A percentile compares a stretch with the other conserved stretches of the same genome.
Evolutionary conservation across 1,140 invertebrate species (phyloP).

Genomic region (Ganaspis sp.): DNA sequence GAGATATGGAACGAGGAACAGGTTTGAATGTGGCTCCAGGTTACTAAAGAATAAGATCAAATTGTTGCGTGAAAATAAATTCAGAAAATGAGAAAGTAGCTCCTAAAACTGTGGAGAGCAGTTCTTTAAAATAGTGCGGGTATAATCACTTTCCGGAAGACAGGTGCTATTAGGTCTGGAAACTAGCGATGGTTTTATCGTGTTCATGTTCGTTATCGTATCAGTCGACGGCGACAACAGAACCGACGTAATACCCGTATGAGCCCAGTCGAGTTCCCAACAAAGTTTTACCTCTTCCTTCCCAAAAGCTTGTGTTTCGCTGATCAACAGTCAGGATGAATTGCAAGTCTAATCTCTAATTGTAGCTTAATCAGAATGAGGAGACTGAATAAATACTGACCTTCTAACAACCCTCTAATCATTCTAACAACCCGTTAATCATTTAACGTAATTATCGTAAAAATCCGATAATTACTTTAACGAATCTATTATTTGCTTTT

Average conservation of each 20-base stretch:
- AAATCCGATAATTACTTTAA: no score
- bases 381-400: no score
- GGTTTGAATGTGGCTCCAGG: no score
- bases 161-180: slow-evolving; percentile 42
- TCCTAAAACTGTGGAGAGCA: neutral
- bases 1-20: no score
- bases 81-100: neutral
- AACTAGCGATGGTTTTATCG: neutral
- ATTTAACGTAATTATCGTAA: no score
- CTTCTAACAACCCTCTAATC: no score
- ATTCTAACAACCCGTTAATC: no score
- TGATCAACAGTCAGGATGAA: slow-evolving; percentile 8
- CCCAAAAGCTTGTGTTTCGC: slow-evolving; percentile 19
- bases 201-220: neutral
- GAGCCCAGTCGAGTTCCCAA: slow-evolving; percentile 3
- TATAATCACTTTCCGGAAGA: slow-evolving; percentile 29
- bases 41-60: no score
- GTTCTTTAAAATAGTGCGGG: slow-evolving; percentile 32
- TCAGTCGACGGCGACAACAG: slow-evolving; percentile 1
- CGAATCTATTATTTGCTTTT: no score
- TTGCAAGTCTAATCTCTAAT: neutral
- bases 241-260: slow-evolving; percentile 7
- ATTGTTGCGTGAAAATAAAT: neutral
- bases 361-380: neutral
- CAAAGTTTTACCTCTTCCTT: slow-evolving; percentile 25